Evolutionary conservation across 37 sponge, comb jelly and placozoan genomes (phyloP).

Genomic region (Tethya wilhelma): DNA sequence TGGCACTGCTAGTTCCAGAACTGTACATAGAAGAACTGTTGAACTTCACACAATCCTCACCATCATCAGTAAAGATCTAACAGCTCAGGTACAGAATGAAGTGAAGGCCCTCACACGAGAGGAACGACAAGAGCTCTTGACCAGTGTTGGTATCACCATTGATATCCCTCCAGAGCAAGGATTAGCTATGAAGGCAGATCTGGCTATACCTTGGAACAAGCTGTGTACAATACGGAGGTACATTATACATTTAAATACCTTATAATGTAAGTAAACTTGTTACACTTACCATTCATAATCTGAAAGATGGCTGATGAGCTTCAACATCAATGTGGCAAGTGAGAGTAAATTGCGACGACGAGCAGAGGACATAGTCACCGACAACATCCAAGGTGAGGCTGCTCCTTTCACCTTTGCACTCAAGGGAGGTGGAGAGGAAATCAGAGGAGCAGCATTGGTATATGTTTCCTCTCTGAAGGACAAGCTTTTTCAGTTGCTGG

Average conservation of each 20-base stretch:
- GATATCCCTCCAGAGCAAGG: slow-evolving; percentile 20
- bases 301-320: slow-evolving; percentile 42
- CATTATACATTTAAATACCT: not conserved
- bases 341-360: slow-evolving; percentile 22
- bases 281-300: not conserved
- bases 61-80: too few species aligned
- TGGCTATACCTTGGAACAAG: slow-evolving; percentile 34
- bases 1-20: too few species aligned
- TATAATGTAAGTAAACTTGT: not conserved
- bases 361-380: not conserved
- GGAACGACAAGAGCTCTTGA: not conserved
- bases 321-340: slow-evolving; percentile 24
- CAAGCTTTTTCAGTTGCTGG: too few species aligned
- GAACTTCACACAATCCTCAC: too few species aligned
- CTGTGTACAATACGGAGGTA: slow-evolving; percentile 28
- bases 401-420: too few species aligned
- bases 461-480: slow-evolving; percentile 25
- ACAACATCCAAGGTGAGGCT: slow-evolving; percentile 8
- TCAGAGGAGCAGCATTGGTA: slow-evolving; percentile 26
- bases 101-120: too few species aligned
- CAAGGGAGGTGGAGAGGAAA: slow-evolving; percentile 13
- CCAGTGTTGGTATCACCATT: not conserved
- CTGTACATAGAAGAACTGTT: too few species aligned
- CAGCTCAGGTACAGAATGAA: not conserved
- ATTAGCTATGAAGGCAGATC: slow-evolving; percentile 49